Evolutionary conservation across 2,113 vertebrate genomes (phyloP).

Genomic region (Eulacestoma nigropectus): DNA sequence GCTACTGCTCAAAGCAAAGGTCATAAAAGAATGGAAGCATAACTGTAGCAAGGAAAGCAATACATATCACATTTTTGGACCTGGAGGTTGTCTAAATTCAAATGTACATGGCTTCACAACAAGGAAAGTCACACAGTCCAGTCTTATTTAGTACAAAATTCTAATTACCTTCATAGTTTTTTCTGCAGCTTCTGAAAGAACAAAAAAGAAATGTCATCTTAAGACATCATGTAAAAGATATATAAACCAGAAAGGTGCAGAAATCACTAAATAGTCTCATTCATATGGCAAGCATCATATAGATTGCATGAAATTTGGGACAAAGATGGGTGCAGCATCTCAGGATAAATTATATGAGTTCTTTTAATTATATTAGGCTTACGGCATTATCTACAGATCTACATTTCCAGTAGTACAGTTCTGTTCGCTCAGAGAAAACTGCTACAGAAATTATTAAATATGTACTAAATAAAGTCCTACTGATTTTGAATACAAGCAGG

Average conservation of each 20-base stretch:
- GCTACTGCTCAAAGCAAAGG: background rate
- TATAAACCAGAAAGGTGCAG: background rate
- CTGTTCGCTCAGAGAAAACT: background rate
- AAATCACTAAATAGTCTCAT: background rate
- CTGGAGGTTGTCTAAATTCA: background rate
- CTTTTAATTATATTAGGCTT: background rate
- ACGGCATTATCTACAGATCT: background rate
- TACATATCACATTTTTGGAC: background rate
- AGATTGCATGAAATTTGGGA: background rate
- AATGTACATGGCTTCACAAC: background rate
- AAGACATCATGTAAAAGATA: background rate
- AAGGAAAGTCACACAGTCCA: background rate
- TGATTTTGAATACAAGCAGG: background rate
- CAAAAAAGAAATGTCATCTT: background rate
- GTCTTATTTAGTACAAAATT: background rate
- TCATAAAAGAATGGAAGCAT: background rate
- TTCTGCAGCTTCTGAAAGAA: background rate
- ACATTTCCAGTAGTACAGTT: background rate
- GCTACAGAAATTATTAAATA: background rate
- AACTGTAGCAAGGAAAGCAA: background rate
- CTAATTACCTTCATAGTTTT: background rate
- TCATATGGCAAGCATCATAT: background rate
- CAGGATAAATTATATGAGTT: background rate
- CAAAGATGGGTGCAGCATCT: background rate
- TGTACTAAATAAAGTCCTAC: background rate